Evolutionary conservation across 2,113 vertebrate genomes (phyloP).

Genomic region (Rousettus leschenaultii): DNA sequence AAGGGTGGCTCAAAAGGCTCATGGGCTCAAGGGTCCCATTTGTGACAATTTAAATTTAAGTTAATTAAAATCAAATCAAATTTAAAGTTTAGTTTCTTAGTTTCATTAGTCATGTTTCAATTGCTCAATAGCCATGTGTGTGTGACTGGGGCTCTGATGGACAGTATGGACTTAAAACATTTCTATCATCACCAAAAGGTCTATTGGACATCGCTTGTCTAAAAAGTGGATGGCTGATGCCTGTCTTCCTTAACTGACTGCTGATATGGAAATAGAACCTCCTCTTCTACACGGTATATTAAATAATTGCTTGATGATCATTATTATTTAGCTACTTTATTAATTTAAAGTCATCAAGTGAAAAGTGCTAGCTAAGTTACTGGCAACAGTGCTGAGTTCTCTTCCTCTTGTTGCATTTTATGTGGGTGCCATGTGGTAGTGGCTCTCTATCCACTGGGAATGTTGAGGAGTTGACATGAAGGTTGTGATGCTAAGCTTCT

Average conservation of each 20-base stretch:
- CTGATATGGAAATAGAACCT: background rate
- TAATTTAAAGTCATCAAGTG: slow-evolving; percentile 45
- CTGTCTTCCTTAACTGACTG: background rate
- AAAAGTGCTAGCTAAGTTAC: background rate
- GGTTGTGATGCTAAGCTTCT: background rate
- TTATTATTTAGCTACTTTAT: slow-evolving; percentile 35
- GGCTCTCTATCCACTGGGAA: background rate
- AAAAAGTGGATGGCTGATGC: background rate
- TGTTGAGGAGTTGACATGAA: background rate
- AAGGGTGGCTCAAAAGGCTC: too few relatives aligned
- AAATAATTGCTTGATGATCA: slow-evolving; percentile 11
- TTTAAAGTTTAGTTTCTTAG: slow-evolving; percentile 31
- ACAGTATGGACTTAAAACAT: background rate
- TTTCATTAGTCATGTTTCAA: slow-evolving; percentile 32
- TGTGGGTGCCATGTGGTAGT: background rate
- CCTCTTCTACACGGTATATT: background rate
- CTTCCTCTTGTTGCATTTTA: background rate
- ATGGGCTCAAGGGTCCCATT: background rate
- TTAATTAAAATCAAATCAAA: slow-evolving; percentile 11
- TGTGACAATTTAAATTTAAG: slow-evolving; percentile 39
- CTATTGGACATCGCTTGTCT: background rate
- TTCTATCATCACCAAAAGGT: slow-evolving; percentile 29
- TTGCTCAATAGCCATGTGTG: background rate
- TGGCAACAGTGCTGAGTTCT: background rate
- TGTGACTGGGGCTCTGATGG: background rate